phyloP scores from a whole-genome alignment of 1,140 invertebrate genomes.

The Telenomus remus region DNA sequence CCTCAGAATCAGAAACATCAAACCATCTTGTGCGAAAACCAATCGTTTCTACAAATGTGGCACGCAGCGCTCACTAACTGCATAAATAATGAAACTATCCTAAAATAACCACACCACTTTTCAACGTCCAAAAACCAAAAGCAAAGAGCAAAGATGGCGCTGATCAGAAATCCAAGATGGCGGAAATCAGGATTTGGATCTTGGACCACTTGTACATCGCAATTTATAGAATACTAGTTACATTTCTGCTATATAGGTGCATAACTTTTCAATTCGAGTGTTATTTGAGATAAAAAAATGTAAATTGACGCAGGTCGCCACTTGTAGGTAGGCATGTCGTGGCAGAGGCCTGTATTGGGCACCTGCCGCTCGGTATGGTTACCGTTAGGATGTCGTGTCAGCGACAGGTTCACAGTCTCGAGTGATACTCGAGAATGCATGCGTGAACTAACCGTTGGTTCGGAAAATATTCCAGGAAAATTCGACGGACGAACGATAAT shows the following conservation, averaged over 20 bases:
- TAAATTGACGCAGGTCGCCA: slow-evolving; percentile 26
- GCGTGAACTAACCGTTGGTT: slow-evolving; percentile 36
- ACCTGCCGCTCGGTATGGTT: slow-evolving; percentile 69
- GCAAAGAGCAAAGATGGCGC: too few species aligned
- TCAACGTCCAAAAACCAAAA: too few species aligned
- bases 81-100: too few species aligned
- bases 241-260: too few species aligned
- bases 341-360: slow-evolving; percentile 63
- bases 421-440: slow-evolving; percentile 22
- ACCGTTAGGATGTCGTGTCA: slow-evolving; percentile 70
- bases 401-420: slow-evolving; percentile 66
- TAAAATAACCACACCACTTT: too few species aligned
- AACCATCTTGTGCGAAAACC: slow-evolving; percentile 30
- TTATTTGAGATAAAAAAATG: too few species aligned
- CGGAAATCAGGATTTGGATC: too few species aligned
- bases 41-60: slow-evolving; percentile 38
- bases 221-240: too few species aligned
- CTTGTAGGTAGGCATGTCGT: slow-evolving; percentile 45
- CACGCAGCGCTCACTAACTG: slow-evolving; percentile 17
- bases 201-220: too few species aligned
- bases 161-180: too few species aligned
- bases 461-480: slow-evolving; percentile 25
- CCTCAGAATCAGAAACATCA: slow-evolving; percentile 41
- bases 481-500: neutral
- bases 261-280: too few species aligned